Percentiles rank a stretch among this genome's conserved stretches.
Conservation (phyloP, 2,797 vertebrate genomes). For the Hippocampus kuda region DNA sequence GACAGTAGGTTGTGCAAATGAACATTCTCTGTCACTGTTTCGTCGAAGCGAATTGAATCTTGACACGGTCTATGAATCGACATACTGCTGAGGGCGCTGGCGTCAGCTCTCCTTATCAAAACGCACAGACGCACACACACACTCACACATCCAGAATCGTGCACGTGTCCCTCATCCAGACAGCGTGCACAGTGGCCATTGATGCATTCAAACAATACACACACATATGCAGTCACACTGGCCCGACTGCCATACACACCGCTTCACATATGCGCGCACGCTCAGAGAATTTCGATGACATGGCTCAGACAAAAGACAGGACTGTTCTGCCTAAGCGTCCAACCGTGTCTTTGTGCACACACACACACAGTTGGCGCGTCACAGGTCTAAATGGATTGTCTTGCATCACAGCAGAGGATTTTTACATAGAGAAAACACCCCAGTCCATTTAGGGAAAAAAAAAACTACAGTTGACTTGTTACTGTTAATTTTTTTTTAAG, state of each 20-base stretch:
- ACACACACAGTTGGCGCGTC: slow-evolving; percentile 12
- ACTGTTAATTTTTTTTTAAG: neutral
- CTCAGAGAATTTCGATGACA: slow-evolving; percentile 53
- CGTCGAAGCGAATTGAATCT: neutral
- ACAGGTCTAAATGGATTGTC: slow-evolving; percentile 35
- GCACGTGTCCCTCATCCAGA: slow-evolving; percentile 21
- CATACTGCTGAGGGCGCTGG: neutral
- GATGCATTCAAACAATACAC: slow-evolving; percentile 51
- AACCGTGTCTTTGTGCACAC: slow-evolving; percentile 7
- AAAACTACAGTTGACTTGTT: too few species aligned
- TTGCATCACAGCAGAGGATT: slow-evolving; percentile 15
- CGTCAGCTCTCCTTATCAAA: slow-evolving; percentile 1
- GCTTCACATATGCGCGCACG: slow-evolving; percentile 50
- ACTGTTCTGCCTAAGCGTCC: slow-evolving; percentile 27
- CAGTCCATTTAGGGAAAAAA: too few species aligned
- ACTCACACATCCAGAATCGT: slow-evolving; percentile 15
- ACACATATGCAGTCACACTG: slow-evolving; percentile 49
- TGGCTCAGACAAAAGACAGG: slow-evolving; percentile 43
- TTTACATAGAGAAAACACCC: neutral
- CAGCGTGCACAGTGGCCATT: slow-evolving; percentile 46
- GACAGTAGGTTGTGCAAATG: neutral
- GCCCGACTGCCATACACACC: slow-evolving; percentile 35
- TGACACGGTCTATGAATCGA: neutral
- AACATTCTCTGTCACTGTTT: neutral
- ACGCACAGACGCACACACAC: slow-evolving; percentile 1